Base-by-base conservation (phyloP, 2,888 invertebrate genomes). In the Romanomermis culicivorax region DNA sequence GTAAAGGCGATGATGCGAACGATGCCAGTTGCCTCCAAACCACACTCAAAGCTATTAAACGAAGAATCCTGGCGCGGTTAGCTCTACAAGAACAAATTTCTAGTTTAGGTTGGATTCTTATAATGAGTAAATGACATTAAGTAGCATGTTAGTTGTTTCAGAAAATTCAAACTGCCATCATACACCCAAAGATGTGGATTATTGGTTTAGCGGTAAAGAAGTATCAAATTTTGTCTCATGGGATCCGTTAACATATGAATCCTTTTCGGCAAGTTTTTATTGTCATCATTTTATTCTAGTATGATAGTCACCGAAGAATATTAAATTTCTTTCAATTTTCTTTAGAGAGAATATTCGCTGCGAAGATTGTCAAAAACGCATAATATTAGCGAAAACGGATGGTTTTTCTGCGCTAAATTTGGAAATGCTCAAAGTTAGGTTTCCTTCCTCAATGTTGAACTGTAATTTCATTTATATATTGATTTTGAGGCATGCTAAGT, bases 61-160 rank as follows among this genome's bases (percentile, higher is more conserved):
- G 77, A 60, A 77, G 87, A 30, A 76, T 87, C 59, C 78, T 77
- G 60, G 79, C 83, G 0, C 77, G 88, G 63, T 73, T 83, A 42
- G 78, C 79, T 56, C 73, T 89, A 26, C 81, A 83, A 65, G 78
- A 77, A 58, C 87, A 88, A 69, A 76, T 89, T 52, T 79, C 80
- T 60, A 73, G 76, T 52, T 65, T 79, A 36, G 77, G 77, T 77
- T 61, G 64, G 61, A 74, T 2, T 76, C 77, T 56, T 76, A 77
- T 55, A 66, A 78, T 47, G 78, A n/a, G 4, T 52, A 25, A 7
- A 14, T 25, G 11, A 50, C 4, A n/a, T 29, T 51, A 14, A 29
- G n/a, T 51, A 27, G 4, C 24, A 29, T 24, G 3, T 24, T 20
- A 2, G n/a, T 30, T 3, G 7, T 50, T 14, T 50, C 4, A 36